phyloP scores from a whole-genome alignment of 2,888 invertebrate species.

The Agrotis exclamationis region DNA sequence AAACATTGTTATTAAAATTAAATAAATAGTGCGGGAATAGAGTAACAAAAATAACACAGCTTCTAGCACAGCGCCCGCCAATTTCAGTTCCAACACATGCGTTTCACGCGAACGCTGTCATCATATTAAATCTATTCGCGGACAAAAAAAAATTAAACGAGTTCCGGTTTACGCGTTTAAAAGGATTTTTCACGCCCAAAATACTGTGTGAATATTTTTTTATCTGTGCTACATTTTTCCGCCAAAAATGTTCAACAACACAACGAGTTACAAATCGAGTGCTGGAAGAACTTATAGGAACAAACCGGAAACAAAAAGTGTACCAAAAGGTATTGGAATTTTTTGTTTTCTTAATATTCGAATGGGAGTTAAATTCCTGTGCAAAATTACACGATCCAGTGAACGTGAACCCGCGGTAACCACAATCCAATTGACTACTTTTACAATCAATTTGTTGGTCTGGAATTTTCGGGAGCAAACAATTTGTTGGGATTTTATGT shows the following conservation, averaged over 20 bases:
- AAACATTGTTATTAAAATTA: conserved; percentile 84
- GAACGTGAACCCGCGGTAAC: conserved; percentile 69
- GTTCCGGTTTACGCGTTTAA: conserved; percentile 52
- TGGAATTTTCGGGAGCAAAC: conserved; percentile 62
- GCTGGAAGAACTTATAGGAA: conserved; percentile 69
- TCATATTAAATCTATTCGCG: conserved; percentile 74
- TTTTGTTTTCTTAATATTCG: conserved; percentile 61
- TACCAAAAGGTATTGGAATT: conserved; percentile 73
- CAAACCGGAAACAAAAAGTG: conserved; percentile 65
- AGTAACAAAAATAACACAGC: conserved; percentile 87
- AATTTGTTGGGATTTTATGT: conserved; percentile 38
- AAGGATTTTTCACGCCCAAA: conserved; percentile 62
- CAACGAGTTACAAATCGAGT: conserved; percentile 75
- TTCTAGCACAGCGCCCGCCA: conserved; percentile 73
- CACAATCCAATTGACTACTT: conserved; percentile 76
- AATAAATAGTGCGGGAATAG: conserved; percentile 79
- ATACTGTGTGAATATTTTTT: conserved; percentile 57
- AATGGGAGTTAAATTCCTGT: conserved; percentile 58
- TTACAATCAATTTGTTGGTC: conserved; percentile 70
- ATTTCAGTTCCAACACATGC: conserved; percentile 80
- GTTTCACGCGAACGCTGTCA: conserved; percentile 76
- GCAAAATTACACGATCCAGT: conserved; percentile 71
- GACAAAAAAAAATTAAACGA: conserved; percentile 64
- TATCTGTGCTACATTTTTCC: conserved; percentile 40
- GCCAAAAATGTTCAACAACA: conserved; percentile 81